Conservation (phyloP, 1,140 invertebrate species). For the Scaptomyza hsui region DNA sequence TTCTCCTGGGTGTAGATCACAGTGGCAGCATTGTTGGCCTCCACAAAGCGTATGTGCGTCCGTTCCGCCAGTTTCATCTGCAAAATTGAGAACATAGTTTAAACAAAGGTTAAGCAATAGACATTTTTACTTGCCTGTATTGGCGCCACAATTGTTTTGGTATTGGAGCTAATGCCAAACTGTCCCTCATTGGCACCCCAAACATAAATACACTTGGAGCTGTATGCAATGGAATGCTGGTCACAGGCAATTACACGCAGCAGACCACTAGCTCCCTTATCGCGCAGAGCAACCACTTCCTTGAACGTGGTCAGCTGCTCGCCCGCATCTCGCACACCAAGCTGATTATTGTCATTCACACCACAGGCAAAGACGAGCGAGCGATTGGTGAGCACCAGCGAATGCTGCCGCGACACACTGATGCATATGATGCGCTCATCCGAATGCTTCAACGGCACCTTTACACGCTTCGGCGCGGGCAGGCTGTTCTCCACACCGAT, state of each 20-base stretch:
- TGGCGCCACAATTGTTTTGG: constrained; percentile 61
- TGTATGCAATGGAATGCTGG: constrained; percentile 89
- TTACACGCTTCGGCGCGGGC: constrained; percentile 85
- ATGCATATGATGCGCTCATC: constrained; percentile 72
- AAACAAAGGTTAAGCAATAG: background rate
- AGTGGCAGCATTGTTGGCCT: constrained; percentile 75
- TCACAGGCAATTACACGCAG: constrained; percentile 83
- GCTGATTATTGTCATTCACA: constrained; percentile 87
- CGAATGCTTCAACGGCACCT: constrained; percentile 84
- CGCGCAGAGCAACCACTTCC: constrained; percentile 81
- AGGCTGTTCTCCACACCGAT: constrained; percentile 85
- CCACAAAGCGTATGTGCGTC: constrained; percentile 69
- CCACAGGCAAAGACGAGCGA: constrained; percentile 88
- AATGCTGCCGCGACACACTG: constrained; percentile 87
- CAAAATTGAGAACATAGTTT: background rate
- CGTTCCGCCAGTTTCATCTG: constrained; percentile 66
- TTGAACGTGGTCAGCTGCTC: constrained; percentile 85
- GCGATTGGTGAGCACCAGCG: constrained; percentile 86
- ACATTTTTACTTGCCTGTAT: constrained; percentile 69
- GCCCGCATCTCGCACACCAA: constrained; percentile 86
- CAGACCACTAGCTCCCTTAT: constrained; percentile 56
- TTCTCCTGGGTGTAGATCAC: constrained; percentile 69
- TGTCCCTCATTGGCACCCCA: constrained; percentile 91
- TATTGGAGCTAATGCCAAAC: constrained; percentile 85
- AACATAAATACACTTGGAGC: constrained; percentile 84